Evolutionary conservation across 2,888 invertebrate genomes (phyloP), one percentile per base, ranked within the genome.

Genomic region (Leptopterna dolabrata): DNA sequence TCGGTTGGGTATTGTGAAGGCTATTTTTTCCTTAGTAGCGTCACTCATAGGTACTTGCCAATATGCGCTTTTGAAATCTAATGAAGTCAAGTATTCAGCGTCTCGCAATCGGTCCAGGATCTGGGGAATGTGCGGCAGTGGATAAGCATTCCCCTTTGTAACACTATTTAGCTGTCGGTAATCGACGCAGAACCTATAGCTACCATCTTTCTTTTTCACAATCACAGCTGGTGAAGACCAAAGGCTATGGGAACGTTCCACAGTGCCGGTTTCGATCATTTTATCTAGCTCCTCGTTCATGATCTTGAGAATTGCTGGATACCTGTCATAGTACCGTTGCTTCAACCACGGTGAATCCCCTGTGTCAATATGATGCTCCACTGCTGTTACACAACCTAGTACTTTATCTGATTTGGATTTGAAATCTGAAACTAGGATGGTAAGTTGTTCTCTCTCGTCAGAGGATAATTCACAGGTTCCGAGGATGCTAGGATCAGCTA

Each of bases 171-270:
- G 76, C n/a, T 86, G 70, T 19, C 89, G 45, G 16, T 88, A 88
- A 82, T 90, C 89, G 9, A 90, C 89, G 36, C 88, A 89, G 30
- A 89, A 88, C 13, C 90, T 73, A 24, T 86, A 88, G 0, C 89
- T 87, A 9, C 89, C 89, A 83, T 90, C 87, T 29, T 83, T 81
- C 76, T 90, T 90, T 27, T 88, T 89, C 1, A 90, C 89, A 11
- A 90, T 70, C 0, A 90, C 47, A 16, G 90, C 89, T 0, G 90
- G 90, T 36, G 90, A 89, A 16, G 89, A 89, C 90, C 90, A 90
- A 7, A 89, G 88, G 78, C 89, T 90, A 11, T 89, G 87, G 1
- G 90, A 90, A 11, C 89, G 90, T 81, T 88, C 88, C 1, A 91
- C 89, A 0, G 90, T 89, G 4, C 89, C 90, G n/a, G n/a, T n/a